Conservation (phyloP, 2,888 invertebrate species). For the Steinernema hermaphroditum region DNA sequence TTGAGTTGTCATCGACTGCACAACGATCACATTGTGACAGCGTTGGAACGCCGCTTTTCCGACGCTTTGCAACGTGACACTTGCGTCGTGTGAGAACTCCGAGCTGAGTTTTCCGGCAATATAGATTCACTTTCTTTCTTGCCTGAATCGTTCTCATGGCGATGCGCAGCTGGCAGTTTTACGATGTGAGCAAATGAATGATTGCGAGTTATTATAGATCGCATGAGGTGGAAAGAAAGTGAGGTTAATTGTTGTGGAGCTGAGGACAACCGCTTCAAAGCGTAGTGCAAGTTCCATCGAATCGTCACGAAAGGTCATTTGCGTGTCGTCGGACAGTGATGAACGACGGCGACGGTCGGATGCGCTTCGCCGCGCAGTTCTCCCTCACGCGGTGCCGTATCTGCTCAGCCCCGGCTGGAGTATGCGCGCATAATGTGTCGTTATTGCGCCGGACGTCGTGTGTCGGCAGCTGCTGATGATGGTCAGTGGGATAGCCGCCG, state of each 20-base stretch:
- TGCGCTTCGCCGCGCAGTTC: not conserved
- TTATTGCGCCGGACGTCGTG: not conserved
- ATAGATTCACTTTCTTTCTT: not conserved
- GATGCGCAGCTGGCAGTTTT: conserved; percentile 13
- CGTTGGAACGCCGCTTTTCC: not conserved
- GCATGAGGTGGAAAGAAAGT: not conserved
- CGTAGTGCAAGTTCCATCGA: not conserved
- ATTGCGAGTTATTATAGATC: not conserved
- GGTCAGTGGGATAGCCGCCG: not conserved
- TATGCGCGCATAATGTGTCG: not conserved
- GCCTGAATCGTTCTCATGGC: not conserved
- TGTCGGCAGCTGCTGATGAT: not conserved
- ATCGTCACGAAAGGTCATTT: conserved; percentile 26
- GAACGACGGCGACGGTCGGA: conserved; percentile 18
- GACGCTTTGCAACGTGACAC: conserved; percentile 22
- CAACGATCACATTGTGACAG: conserved; percentile 10
- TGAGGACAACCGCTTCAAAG: conserved; percentile 6
- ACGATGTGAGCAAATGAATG: conserved; percentile 16
- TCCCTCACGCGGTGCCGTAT: conserved; percentile 2
- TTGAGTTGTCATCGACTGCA: conserved; percentile 24
- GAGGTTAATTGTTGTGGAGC: conserved; percentile 12
- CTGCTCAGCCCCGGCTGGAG: not conserved
- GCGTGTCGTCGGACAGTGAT: conserved; percentile 19
- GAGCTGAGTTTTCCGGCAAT: not conserved
- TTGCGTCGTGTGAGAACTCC: not conserved